Evolutionary conservation across 2,113 vertebrate genomes (phyloP).

Genomic region (Drymodes brunneopygia): DNA sequence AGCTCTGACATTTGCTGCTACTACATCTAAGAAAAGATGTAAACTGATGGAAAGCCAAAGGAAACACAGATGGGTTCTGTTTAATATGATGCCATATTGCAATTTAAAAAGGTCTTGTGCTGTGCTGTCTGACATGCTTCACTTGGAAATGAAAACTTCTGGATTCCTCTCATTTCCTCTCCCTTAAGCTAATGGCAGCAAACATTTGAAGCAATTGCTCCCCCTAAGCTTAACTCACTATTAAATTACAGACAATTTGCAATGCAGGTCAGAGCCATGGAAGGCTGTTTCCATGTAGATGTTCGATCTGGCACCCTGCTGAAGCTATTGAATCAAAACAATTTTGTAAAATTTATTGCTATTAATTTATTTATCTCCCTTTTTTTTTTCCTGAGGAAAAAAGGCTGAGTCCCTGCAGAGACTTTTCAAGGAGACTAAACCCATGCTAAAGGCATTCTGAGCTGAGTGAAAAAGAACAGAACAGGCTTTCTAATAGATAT

Average conservation of each 20-base stretch:
- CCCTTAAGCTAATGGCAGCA: not conserved
- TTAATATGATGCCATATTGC: not conserved
- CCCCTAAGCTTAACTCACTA: not conserved
- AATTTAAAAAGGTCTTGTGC: slow-evolving; percentile 1
- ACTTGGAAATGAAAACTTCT: slow-evolving; percentile 23
- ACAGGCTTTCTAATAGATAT: not conserved
- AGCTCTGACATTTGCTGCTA: not conserved
- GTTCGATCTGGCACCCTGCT: not conserved
- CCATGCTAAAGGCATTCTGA: not conserved
- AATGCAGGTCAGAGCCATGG: not conserved
- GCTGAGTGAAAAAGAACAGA: not conserved
- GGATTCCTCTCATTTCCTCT: slow-evolving; percentile 7
- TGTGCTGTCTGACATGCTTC: not conserved
- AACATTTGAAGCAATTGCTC: not conserved
- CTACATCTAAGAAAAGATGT: not conserved
- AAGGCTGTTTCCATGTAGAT: not conserved
- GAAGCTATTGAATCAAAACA: not conserved
- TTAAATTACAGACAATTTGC: not conserved
- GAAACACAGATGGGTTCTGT: slow-evolving; percentile 26
- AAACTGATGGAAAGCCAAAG: slow-evolving; percentile 7
- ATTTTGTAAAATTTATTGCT: not conserved
- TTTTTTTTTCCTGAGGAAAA: not conserved
- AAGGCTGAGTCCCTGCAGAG: not conserved
- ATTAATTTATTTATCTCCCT: not conserved
- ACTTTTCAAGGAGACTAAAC: not conserved